Evolutionary conservation across 2,113 vertebrate species (phyloP), one percentile per base, ranked within the genome.

Genomic region (Zosterops japonicus): DNA sequence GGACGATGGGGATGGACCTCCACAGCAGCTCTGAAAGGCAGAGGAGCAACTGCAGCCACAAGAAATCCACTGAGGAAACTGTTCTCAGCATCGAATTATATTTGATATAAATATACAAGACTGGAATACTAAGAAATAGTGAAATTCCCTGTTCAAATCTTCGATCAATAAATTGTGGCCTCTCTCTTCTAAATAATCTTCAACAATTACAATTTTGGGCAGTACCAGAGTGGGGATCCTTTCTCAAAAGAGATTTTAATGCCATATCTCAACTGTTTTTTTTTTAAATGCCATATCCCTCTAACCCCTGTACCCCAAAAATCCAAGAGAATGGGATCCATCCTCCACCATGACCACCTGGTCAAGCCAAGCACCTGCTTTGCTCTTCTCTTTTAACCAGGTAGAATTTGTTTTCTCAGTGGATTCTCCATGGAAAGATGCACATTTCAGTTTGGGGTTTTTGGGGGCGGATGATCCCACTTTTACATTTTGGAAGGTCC

Each of bases 1-100:
- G 33, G 12, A 1, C 2, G 0, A 7, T 0, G 8, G 1, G 11
- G 3, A 0, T 4, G 50, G 27, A 6, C 35, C 4, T 3, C 71
- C 27, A 1, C 0, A 6, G 8, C 80, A 29, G 0, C 21, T 23
- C 53, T 18, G 11, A 80, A 35, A 67, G 46, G 39, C 8, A 2
- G n/a, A 33, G 29, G 36, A 63, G 56, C 20, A 8, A 14, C 53
- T 9, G 35, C 10, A 52, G 71, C 35, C 39, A 8, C 35, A 8
- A 83, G 49, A 47, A 88, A 86, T 25, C 16, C 33, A 23, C 44
- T 14, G 33, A 21, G 52, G 57, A 76, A 69, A 72, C 10, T 5
- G 22, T 9, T 25, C 52, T n/a, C 18, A 19, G 20, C 68, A 35
- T 49, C 55, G 11, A 44, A 55, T 41, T 12, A 2, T 8, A 3